Conservation (phyloP, 1,140 invertebrate species). For the Drosophila nebulosa region DNA sequence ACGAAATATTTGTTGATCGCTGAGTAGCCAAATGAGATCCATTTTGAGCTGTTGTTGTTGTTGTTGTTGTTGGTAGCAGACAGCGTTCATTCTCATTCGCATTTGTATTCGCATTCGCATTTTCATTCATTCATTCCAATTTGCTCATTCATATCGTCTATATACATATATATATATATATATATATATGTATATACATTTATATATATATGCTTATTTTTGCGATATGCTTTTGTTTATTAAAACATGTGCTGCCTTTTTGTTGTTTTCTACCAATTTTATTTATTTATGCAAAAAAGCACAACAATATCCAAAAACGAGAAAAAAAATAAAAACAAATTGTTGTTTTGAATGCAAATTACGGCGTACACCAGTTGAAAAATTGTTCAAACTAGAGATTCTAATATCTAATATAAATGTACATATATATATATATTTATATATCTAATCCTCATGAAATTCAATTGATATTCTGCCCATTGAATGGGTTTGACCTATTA, state of each 20-base stretch:
- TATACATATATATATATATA: neutral
- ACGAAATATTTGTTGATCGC: neutral
- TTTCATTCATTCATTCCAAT: slow-evolving; percentile 11
- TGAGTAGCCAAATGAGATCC: neutral
- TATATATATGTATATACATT: neutral
- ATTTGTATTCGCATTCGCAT: neutral
- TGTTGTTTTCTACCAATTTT: slow-evolving; percentile 39
- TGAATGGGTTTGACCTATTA: no score
- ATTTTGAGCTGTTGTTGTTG: neutral
- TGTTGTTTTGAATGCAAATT: slow-evolving; percentile 56
- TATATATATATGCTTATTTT: neutral
- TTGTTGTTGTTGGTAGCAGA: neutral
- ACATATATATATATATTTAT: no score
- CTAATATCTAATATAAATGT: no score
- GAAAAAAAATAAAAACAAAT: slow-evolving; percentile 10
- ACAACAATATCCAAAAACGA: slow-evolving; percentile 44
- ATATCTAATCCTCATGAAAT: no score
- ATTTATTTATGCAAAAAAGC: slow-evolving; percentile 38
- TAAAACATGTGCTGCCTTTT: slow-evolving; percentile 10
- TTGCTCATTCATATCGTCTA: slow-evolving; percentile 9
- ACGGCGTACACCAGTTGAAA: slow-evolving; percentile 47
- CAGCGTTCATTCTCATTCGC: neutral
- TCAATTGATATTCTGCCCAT: no score
- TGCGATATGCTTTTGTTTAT: slow-evolving; percentile 28
- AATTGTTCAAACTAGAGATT: slow-evolving; percentile 53